Evolutionary conservation across 92 coral and sea anemone genomes (phyloP), one percentile per base, ranked within the genome.

Genomic region (Virgularia gustaviana): DNA sequence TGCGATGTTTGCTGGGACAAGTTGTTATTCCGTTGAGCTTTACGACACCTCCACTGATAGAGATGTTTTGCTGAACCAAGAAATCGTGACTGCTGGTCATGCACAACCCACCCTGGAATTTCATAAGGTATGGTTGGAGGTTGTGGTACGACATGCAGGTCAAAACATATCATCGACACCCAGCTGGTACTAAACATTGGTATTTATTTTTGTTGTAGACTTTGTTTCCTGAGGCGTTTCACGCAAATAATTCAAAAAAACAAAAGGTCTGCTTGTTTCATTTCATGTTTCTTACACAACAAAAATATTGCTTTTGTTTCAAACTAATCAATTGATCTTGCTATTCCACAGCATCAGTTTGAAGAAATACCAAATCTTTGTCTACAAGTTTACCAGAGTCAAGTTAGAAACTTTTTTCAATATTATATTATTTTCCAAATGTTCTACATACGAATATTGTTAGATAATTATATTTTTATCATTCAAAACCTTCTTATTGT

Each of bases 51-150:
- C 80, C 13, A 80, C 96, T 20, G 95, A 79, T 16, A 88, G 83
- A 57, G 92, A 91, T 60, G 70, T 91, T 47, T 75, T 81, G 34
- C 70, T 89, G 58, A 84, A 89, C 56, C 89, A 83, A 16, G 97
- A 91, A 75, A 63, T 91, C 63, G 88, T 91, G 16, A 85, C 85
- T 5, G 70, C 78, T 19, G 96, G 90, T 8, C 92, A 89, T 78
- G 97, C 90, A 31, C 92, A 81, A 83, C 78, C 96, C 0, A 84
- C 97, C 24, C 84, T 87, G 27, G 92, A 89, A 29, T 88, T 83
- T 64, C 83, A 64, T 63, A 85, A 91, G 85, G 97, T 91, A 44
- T n/a, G n/a, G n/a, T n/a, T n/a, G n/a, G n/a, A n/a, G n/a, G n/a
- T n/a, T n/a, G n/a, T n/a, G n/a, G n/a, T n/a, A n/a, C n/a, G n/a